phyloP scores from a whole-genome alignment of 2,797 vertebrate genomes.

The Mergus octosetaceus region DNA sequence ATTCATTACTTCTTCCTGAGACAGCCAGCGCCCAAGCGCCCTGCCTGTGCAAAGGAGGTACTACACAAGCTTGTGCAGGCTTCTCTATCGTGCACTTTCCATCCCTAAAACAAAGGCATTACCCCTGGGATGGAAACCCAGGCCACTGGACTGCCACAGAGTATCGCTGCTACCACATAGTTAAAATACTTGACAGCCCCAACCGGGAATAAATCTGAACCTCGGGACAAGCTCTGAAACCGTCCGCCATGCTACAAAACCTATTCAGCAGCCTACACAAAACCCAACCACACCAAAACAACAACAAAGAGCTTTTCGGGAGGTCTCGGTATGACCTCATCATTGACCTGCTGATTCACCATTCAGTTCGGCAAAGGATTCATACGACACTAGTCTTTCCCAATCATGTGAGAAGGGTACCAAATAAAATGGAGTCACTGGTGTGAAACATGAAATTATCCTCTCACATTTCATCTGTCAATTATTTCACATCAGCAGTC shows the following conservation, averaged over 20 bases:
- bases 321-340: slow-evolving; percentile 40
- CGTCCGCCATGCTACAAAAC: not conserved
- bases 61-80: not conserved
- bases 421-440: slow-evolving; percentile 43
- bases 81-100: not conserved
- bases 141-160: not conserved
- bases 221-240: not conserved
- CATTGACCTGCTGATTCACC: slow-evolving; percentile 41
- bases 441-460: slow-evolving; percentile 64
- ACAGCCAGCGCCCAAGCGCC: not conserved
- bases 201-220: not conserved
- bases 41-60: not conserved
- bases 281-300: slow-evolving; percentile 4
- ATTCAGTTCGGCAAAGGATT: slow-evolving; percentile 17
- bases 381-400: slow-evolving; percentile 1
- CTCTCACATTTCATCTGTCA: slow-evolving; percentile 64
- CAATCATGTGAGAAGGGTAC: slow-evolving; percentile 31
- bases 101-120: not conserved
- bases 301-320: not conserved
- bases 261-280: not conserved
- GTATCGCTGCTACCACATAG: not conserved
- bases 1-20: not conserved
- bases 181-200: not conserved
- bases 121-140: not conserved
- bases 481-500: slow-evolving; percentile 64